Evolutionary conservation across 2,797 vertebrate species (phyloP).

Genomic region (Numenius phaeopus): DNA sequence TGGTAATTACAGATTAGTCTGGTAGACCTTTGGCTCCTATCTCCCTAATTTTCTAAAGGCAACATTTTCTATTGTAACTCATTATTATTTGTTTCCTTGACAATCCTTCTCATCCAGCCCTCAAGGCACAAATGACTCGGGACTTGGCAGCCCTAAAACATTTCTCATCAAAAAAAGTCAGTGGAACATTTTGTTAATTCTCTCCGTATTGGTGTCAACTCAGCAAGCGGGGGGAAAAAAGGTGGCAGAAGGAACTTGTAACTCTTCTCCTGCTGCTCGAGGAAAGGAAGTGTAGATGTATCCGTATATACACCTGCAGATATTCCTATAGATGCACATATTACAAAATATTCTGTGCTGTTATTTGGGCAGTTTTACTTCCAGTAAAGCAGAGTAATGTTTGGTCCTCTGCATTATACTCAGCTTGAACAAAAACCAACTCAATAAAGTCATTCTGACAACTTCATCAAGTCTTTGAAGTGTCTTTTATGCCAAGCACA

Average conservation of each 20-base stretch:
- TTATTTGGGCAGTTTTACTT: background rate
- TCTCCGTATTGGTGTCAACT: background rate
- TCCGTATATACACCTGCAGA: background rate
- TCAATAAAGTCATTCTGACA: background rate
- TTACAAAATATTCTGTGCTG: background rate
- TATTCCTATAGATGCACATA: background rate
- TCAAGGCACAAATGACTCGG: background rate
- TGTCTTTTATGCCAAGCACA: background rate
- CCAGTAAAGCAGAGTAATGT: background rate
- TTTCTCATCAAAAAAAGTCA: background rate
- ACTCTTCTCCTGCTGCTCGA: background rate
- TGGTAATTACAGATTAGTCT: constrained; percentile 39
- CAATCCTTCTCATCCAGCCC: constrained; percentile 31
- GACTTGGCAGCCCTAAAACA: constrained; percentile 25
- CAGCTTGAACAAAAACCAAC: background rate
- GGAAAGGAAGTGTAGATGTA: background rate
- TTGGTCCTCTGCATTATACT: background rate
- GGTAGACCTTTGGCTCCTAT: constrained; percentile 9
- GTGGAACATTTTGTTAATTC: constrained; percentile 39
- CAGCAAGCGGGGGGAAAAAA: background rate
- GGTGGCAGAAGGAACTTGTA: background rate
- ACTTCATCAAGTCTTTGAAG: background rate
- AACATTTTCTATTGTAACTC: constrained; percentile 50
- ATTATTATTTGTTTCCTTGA: constrained; percentile 42
- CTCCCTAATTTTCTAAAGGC: constrained; percentile 28